phyloP scores from a whole-genome alignment of 2,888 invertebrate genomes.

The Eupithecia dodoneata region DNA sequence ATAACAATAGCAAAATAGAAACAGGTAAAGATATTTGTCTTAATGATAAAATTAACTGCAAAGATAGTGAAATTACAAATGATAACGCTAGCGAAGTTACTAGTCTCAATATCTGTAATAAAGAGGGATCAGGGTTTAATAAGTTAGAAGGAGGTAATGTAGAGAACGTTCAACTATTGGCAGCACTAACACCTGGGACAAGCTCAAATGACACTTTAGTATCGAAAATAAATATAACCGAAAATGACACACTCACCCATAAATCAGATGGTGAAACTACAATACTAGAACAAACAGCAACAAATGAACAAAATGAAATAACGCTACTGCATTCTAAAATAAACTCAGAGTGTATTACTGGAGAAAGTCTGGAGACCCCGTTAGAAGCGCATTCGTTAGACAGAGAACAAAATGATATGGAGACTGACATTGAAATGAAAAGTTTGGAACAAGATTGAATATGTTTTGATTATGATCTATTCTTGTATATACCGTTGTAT shows the following conservation, averaged over 20 bases:
- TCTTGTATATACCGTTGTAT: too few species aligned
- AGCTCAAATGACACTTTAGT: not conserved
- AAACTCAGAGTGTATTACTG: not conserved
- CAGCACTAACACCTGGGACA: not conserved
- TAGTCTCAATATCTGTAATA: not conserved
- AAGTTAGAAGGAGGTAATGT: not conserved
- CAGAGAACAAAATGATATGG: not conserved
- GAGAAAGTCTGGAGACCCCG: not conserved
- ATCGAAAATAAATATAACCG: not conserved
- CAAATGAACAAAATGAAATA: not conserved
- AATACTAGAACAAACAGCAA: not conserved
- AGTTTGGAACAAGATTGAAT: conserved; percentile 5
- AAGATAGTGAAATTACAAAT: not conserved
- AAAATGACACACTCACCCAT: not conserved
- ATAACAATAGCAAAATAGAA: too few species aligned
- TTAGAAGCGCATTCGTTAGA: not conserved
- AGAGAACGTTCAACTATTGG: not conserved
- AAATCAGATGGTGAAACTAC: not conserved
- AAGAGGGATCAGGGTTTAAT: not conserved
- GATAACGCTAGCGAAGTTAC: not conserved
- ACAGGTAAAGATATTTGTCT: not conserved
- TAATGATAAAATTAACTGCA: not conserved
- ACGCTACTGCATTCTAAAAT: not conserved
- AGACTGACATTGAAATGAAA: not conserved
- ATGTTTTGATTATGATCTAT: not conserved